These are phyloP conservation scores for Diplodus sargus DNA, from an alignment of 2,797 vertebrate genomes.

Conservation along the genomic window DNA sequence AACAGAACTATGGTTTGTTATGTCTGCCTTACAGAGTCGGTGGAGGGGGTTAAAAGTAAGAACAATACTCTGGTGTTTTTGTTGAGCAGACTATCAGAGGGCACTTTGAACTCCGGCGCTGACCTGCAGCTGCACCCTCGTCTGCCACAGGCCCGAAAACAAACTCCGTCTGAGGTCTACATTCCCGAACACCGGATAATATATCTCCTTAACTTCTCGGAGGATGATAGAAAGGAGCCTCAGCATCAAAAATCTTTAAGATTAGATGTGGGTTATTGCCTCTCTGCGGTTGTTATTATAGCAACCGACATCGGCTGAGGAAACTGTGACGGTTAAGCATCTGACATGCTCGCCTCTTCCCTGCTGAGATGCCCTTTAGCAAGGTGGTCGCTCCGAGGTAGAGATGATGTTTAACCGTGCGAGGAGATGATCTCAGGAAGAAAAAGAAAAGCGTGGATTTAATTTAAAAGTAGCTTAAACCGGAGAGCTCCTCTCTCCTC, in stretches of 20 bases:
- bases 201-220: not conserved
- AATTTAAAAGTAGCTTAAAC: constrained; percentile 27
- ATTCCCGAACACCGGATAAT: constrained; percentile 2
- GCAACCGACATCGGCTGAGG: not conserved
- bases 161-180: not conserved
- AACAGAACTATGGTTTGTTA: constrained; percentile 44
- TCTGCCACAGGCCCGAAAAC: constrained; percentile 17
- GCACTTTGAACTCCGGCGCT: constrained; percentile 31
- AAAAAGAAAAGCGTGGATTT: constrained; percentile 15
- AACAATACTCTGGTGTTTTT: constrained; percentile 45
- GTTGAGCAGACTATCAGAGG: constrained; percentile 15
- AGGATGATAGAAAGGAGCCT: not conserved
- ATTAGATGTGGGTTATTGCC: not conserved
- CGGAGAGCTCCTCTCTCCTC: constrained; percentile 7
- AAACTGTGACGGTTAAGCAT: not conserved
- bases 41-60: constrained; percentile 15
- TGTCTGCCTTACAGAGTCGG: constrained; percentile 21
- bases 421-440: not conserved
- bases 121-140: constrained; percentile 36
- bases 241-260: not conserved
- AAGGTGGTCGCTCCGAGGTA: not conserved
- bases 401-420: constrained; percentile 11
- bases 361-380: constrained; percentile 27
- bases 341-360: not conserved
- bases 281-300: not conserved